Evolutionary conservation across 2,888 invertebrate species (phyloP), one percentile per base, ranked within the genome.

Genomic region (Sinelater perroti): DNA sequence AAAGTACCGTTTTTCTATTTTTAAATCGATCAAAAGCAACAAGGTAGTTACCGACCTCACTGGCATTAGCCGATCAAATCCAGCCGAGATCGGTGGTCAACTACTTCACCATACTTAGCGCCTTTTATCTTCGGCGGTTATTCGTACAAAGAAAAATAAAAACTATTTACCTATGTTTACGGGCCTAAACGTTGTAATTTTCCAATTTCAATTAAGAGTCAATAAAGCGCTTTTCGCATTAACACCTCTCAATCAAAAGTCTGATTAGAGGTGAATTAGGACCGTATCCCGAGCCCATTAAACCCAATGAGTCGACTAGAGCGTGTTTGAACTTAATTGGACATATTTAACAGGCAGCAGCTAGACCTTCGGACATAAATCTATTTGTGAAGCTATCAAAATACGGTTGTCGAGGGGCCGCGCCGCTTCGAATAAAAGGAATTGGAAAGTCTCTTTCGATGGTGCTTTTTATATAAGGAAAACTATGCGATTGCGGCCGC

Each of bases 211-310:
- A 45, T 45, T 45, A 28, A 45, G 16, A 26, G 11, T 45, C 26
- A 45, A 45, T 28, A 45, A 45, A 45, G 26, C 28, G 24, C 28
- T 45, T 28, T 45, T 45, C 24, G 26, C 11, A 45, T 16, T 26
- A 45, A 45, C 45, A 45, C 45, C 45, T 45, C 17, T 45, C 45
- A 28, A 45, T 45, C 45, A 45, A 45, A 45, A 45, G 16, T 28
- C 26, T 45, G 45, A 45, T 45, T 45, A 26, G 26, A 45, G 24
- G 28, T 45, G 45, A 45, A 45, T 45, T 45, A 45, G 26, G 45
- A 45, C 28, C 45, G 30, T 45, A 30, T 45, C 17, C 30, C 14
- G 45, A 26, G 28, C 45, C 26, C 45, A 28, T 45, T 45, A 45
- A 45, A 45, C 28, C 13, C 26, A 28, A 45, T 45, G 45, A 45